Evolutionary conservation across 2,888 invertebrate species (phyloP).

Genomic region (Xanthorhoe designata): DNA sequence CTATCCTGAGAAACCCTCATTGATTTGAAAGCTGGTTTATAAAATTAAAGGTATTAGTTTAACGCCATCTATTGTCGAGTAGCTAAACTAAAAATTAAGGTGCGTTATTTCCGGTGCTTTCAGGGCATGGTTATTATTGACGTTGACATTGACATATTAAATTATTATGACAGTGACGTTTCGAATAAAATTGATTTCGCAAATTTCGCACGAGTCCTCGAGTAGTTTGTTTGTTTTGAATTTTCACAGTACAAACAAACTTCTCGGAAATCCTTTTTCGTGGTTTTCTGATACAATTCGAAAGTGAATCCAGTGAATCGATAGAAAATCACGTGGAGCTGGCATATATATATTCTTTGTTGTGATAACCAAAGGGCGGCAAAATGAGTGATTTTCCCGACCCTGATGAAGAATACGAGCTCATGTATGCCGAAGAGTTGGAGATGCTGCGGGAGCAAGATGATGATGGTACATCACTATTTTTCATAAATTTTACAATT

Average conservation of each 20-base stretch:
- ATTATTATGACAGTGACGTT: neutral
- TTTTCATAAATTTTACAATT: neutral
- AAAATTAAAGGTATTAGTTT: neutral
- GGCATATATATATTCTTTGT: neutral
- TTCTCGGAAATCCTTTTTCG: too few relatives aligned
- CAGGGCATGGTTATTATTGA: neutral
- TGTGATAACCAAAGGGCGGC: slow-evolving; percentile 15
- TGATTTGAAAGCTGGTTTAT: too few relatives aligned
- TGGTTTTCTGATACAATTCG: too few relatives aligned
- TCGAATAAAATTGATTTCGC: neutral
- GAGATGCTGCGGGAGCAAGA: slow-evolving; percentile 85
- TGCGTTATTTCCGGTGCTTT: neutral
- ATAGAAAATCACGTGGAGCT: neutral
- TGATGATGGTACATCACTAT: slow-evolving; percentile 53
- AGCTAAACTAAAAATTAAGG: neutral
- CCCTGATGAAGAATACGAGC: slow-evolving; percentile 88
- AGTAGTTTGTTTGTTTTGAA: neutral
- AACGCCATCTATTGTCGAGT: neutral
- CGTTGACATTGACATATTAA: neutral
- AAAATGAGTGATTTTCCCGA: slow-evolving; percentile 82
- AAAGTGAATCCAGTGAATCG: too few relatives aligned
- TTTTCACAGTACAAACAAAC: neutral
- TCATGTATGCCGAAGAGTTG: slow-evolving; percentile 89
- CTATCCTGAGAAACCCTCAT: too few relatives aligned
- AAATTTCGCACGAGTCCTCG: neutral